phyloP scores from a whole-genome alignment of 2,888 invertebrate genomes.

The Plusia festucae region DNA sequence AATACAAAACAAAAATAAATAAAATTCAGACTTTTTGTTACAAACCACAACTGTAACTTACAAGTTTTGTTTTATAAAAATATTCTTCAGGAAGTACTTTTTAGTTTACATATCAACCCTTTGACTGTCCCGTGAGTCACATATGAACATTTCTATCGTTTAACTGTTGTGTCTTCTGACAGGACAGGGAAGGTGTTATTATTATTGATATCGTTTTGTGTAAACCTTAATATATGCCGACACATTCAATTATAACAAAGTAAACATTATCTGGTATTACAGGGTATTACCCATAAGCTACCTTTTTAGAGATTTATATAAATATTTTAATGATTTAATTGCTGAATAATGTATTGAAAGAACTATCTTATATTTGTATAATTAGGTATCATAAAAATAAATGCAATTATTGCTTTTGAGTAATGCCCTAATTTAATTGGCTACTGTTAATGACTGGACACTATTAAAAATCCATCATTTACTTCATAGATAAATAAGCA shows the following conservation, averaged over 20 bases:
- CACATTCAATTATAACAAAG: slow-evolving; percentile 21
- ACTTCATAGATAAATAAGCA: slow-evolving; percentile 18
- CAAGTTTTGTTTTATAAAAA: slow-evolving; percentile 32
- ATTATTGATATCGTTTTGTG: too few relatives aligned
- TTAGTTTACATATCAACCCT: too few relatives aligned
- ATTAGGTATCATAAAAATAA: slow-evolving; percentile 44
- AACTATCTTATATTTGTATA: neutral
- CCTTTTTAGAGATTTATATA: neutral
- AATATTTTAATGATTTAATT: neutral
- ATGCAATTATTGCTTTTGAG: slow-evolving; percentile 42
- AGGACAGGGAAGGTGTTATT: too few relatives aligned
- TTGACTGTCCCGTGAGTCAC: too few relatives aligned
- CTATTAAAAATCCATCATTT: slow-evolving; percentile 18
- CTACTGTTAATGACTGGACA: slow-evolving; percentile 34
- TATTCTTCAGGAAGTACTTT: slow-evolving; percentile 27
- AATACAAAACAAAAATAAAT: slow-evolving; percentile 35
- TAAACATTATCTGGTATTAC: neutral
- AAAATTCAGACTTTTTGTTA: slow-evolving; percentile 58
- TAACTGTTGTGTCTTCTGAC: too few relatives aligned
- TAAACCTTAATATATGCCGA: slow-evolving; percentile 26
- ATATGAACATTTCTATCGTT: too few relatives aligned
- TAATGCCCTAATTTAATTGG: slow-evolving; percentile 39
- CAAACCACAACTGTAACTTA: slow-evolving; percentile 30
- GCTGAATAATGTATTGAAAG: neutral
- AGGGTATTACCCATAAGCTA: too few relatives aligned